These are phyloP conservation scores for Myotis myotis DNA, from an alignment of 2,797 vertebrate genomes.

Conservation along the genomic window DNA sequence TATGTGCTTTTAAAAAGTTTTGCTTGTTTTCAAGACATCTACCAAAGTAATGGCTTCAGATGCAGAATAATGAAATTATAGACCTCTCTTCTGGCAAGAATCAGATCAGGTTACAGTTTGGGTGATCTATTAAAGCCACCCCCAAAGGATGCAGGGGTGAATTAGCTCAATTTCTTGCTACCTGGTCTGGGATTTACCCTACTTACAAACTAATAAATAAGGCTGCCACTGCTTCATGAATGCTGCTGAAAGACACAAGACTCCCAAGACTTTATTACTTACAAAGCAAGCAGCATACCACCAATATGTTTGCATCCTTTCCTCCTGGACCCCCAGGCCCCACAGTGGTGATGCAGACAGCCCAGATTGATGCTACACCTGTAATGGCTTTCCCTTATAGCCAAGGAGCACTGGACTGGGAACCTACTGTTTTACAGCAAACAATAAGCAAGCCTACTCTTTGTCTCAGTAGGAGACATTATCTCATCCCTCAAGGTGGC, in stretches of 20 bases:
- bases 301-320: not conserved
- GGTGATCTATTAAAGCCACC: not conserved
- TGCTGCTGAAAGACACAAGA: not conserved
- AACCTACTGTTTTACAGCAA: slow-evolving; percentile 10
- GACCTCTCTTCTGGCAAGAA: slow-evolving; percentile 1
- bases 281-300: not conserved
- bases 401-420: not conserved
- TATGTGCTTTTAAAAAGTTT: not conserved
- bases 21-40: not conserved
- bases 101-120: not conserved
- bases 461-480: not conserved
- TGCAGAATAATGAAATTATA: slow-evolving; percentile 1
- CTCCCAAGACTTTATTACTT: not conserved
- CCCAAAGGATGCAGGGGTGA: not conserved
- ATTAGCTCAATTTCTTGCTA: not conserved
- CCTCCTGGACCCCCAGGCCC: not conserved
- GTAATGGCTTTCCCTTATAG: not conserved
- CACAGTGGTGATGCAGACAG: not conserved
- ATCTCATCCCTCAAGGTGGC: not conserved
- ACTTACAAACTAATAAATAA: not conserved
- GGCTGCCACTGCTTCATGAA: not conserved
- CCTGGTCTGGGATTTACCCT: not conserved
- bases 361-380: not conserved
- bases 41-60: not conserved
- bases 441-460: not conserved